Percentiles rank a stretch among this genome's conserved stretches.
phyloP scores from a whole-genome alignment of 1,140 invertebrate genomes.

The Aradophagus sp. region DNA sequence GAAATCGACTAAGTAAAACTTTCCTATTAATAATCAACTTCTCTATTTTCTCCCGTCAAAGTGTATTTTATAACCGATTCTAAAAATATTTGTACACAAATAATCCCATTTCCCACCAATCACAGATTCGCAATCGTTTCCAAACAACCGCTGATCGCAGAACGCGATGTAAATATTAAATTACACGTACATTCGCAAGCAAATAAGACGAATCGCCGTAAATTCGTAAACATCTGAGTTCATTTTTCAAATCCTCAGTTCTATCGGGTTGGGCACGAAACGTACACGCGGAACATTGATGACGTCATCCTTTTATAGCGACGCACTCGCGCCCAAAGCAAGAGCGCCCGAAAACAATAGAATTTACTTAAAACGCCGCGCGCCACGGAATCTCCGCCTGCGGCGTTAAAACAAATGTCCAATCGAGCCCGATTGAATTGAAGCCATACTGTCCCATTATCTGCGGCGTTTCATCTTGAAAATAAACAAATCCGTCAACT shows the following conservation, averaged over 20 bases:
- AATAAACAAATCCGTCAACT: conserved; percentile 50
- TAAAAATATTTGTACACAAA: no score
- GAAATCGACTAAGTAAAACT: no score
- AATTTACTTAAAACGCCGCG: conserved; percentile 40
- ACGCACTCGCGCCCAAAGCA: conserved; percentile 7
- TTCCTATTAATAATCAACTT: no score
- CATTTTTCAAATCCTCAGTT: conserved; percentile 31
- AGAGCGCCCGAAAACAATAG: conserved; percentile 21
- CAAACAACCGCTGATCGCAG: no score
- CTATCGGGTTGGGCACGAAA: conserved; percentile 19
- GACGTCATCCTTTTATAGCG: conserved; percentile 28
- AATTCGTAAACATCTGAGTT: conserved; percentile 1
- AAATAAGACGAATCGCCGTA: no score
- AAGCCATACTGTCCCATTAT: conserved; percentile 26
- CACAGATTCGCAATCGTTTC: no score
- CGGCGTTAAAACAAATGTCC: conserved; percentile 43
- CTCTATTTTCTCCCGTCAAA: no score
- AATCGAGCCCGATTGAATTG: conserved; percentile 43
- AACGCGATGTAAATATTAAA: no score
- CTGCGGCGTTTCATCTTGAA: conserved; percentile 38
- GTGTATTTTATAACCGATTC: no score
- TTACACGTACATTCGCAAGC: no score
- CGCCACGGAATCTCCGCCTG: conserved; percentile 24
- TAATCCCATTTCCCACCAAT: no score
- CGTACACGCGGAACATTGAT: conserved; percentile 32